Base-by-base conservation (phyloP, 2,113 vertebrate genomes). In the Cyrtonyx montezumae region DNA sequence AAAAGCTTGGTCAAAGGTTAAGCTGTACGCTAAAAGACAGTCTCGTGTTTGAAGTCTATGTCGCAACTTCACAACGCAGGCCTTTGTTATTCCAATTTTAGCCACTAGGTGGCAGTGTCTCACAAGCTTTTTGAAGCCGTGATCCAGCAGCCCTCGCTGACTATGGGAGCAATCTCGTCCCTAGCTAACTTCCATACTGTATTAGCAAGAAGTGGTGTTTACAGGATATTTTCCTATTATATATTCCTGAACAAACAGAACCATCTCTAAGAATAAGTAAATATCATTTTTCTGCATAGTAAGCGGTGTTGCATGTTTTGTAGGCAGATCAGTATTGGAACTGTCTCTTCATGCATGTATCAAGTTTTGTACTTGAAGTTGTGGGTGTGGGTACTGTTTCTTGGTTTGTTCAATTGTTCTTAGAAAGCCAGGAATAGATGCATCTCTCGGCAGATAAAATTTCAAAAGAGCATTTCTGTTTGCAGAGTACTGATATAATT, bases 51-150 rank as follows among this genome's bases (percentile, higher is more conserved):
- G 30, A 9, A 16, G 19, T 16, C 8, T 16, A 13, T 0, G 2
- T 13, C 4, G 8, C 26, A 13, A 6, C 45, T 81, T 48, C 40
- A 13, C 6, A 21, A 40, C 40, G 45, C 28, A 25, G 34, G 11
- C 28, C 6, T 8, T n/a, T 13, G 21, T 22, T 55, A 14, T 85
- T 69, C 30, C 51, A 14, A 1, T 1, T 12, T 7, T 2, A 37
- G 36, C 79, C 97, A 85, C 96, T 79, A 97, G 97, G 96, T 97
- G 97, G 96, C 86, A 95, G 95, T 83, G 55, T 96, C 87, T 85
- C 92, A 77, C 66, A 96, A 97, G 91, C 67, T 11, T 91, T 51
- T 16, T 20, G 11, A 16, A 4, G 16, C 3, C 6, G 8, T 2
- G 17, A 17, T 48, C 5, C 13, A 25, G 45, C 23, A 43, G 16